Base-by-base conservation (phyloP, 2,888 invertebrate genomes). In the Eupithecia tripunctaria region DNA sequence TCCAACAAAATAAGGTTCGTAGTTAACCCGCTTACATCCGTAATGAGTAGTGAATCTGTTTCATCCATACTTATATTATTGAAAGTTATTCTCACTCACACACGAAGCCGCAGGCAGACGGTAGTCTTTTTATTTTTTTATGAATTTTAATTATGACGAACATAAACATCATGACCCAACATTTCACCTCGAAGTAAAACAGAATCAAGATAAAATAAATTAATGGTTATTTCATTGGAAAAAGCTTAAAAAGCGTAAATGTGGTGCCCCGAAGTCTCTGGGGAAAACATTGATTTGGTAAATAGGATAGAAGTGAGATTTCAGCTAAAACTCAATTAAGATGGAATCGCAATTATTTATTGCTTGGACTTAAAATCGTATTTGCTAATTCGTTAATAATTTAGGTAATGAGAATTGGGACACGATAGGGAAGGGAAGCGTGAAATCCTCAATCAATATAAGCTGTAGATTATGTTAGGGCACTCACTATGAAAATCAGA, bases 161-260 rank as follows among this genome's bases (percentile, higher is more conserved):
- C n/a, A 21, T 51, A 10, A 51, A 51, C n/a, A 21, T 51, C 47
- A 51, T 51, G 47, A 51, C 47, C n/a, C 21, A 3, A 21, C 47
- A 47, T 47, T 47, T 47, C n/a, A 51, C 56, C 8, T 12, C 25
- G 56, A 56, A 21, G 56, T 56, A 56, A 56, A 56, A 56, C 79
- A 80, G 75, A 73, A 75, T 73, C 72, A 80, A 79, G 82, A 84
- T 86, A 84, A 85, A 82, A 82, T 79, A 70, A 82, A 84, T 82
- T 80, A 83, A 83, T 81, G 80, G 81, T 77, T 41, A 77, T 82
- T 84, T 82, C 80, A 85, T 84, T 80, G 83, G 82, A 84, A 86
- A 84, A 83, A 82, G 82, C 81, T 83, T 82, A 79, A 66, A 72
- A 80, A 81, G 80, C 70, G 63, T 67, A 65, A 73, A 73, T 71